Evolutionary conservation across 2,797 vertebrate genomes (phyloP).

Genomic region (Microchirus variegatus): DNA sequence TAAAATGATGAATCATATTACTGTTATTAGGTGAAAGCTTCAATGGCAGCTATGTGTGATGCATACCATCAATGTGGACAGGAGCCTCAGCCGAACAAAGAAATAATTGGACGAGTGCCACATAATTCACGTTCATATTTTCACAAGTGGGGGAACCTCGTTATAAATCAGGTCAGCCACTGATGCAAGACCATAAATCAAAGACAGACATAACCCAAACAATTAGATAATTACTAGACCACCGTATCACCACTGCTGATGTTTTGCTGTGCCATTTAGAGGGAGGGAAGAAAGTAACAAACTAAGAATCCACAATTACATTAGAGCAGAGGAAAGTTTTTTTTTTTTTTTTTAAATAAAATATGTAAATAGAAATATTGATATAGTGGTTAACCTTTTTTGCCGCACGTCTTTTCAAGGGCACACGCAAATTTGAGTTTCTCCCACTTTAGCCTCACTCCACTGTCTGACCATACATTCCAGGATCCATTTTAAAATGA

Average conservation of each 20-base stretch:
- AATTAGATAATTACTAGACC: conserved; percentile 96
- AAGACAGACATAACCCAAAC: conserved; percentile 90
- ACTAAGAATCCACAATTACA: conserved; percentile 51
- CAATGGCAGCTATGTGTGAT: conserved; percentile 80
- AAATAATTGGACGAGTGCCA: conserved; percentile 85
- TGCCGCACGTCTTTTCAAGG: too few species aligned
- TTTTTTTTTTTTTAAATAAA: conserved; percentile 28
- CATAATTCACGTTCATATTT: conserved; percentile 85
- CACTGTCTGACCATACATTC: too few species aligned
- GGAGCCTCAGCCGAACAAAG: conserved; percentile 72
- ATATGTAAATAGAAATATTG: conserved; percentile 24
- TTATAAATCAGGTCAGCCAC: conserved; percentile 94
- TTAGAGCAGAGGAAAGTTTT: conserved; percentile 33
- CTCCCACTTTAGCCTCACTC: too few species aligned
- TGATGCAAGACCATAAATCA: conserved; percentile 96
- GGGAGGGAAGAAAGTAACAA: conserved; percentile 38
- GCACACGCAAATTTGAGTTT: too few species aligned
- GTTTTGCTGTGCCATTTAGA: conserved; percentile 79
- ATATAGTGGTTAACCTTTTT: conserved; percentile 14
- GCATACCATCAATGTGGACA: conserved; percentile 74
- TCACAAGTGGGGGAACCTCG: conserved; percentile 86
- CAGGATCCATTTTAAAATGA: too few species aligned
- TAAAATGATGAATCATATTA: conserved; percentile 85
- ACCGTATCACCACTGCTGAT: conserved; percentile 82
- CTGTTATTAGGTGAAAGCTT: conserved; percentile 84